These are phyloP conservation scores for Glyphotaelius pellucidus DNA, from an alignment of 2,888 invertebrate genomes.

Conservation along the genomic window DNA sequence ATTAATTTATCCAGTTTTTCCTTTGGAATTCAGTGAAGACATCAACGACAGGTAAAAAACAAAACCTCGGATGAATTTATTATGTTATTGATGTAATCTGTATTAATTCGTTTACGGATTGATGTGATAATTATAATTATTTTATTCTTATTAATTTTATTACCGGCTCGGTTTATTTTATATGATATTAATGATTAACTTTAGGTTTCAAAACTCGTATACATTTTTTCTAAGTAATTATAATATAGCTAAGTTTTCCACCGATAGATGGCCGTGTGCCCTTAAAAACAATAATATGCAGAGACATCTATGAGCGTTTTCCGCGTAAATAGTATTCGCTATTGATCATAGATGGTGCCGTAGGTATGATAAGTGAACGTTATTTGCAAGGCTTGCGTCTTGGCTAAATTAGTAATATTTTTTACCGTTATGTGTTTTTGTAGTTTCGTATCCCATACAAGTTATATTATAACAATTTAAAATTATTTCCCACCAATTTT, in stretches of 20 bases:
- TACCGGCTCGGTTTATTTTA: no score
- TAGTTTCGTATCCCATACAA: background rate
- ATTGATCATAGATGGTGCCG: background rate
- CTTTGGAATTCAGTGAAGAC: background rate
- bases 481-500: background rate
- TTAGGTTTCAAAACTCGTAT: no score
- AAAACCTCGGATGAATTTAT: background rate
- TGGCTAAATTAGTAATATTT: background rate
- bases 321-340: background rate
- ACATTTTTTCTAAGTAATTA: no score
- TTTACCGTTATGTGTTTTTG: no score
- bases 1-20: background rate
- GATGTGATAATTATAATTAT: no score
- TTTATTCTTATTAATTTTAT: no score
- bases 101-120: no score
- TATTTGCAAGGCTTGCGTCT: conserved; percentile 15
- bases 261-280: background rate
- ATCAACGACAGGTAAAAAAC: background rate
- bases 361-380: background rate
- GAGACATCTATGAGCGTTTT: background rate
- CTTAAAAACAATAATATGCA: background rate
- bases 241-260: background rate
- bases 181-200: no score
- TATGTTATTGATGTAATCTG: no score
- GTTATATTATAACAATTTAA: background rate